Base-by-base conservation (phyloP, 1,140 invertebrate species). In the Scaptomyza pallida region DNA sequence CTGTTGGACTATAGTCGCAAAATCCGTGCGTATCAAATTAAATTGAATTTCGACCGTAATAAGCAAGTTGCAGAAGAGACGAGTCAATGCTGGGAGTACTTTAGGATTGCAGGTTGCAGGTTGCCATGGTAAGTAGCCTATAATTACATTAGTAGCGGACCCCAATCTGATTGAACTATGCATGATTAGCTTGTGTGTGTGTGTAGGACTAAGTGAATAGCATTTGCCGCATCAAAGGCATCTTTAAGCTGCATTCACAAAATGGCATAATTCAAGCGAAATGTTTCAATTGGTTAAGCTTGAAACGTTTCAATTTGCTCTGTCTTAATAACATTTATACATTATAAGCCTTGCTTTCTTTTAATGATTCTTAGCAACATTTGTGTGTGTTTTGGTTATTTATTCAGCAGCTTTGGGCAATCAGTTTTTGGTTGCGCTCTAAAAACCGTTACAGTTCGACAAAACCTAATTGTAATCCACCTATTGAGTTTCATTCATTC, bases 21-120 rank as follows among this genome's bases (percentile, higher is more conserved):
- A 86, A 86, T 86, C 81, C 59, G 70, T 78, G 77, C 82, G 82
- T 75, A 81, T 86, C 82, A 71, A 77, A 88, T 88, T 86, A 81
- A 86, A 86, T 86, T 86, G 81, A 77, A 81, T 88, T 80, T 81
- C 64, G 63, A 65, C 64, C 81, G 74, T 78, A 88, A 81, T 74
- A 88, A 88, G 74, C 77, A 72, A 65, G 60, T 72, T 56, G 44
- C 19, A 9, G 5, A 30, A 30, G 26, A 30, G 26, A 30, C 4
- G 26, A 30, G 26, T 43, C 52, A 50, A 43, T 40, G 21, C 62
- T 12, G 33, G 23, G 43, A 37, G 33, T n/a, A 37, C 4, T 37
- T 37, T 37, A 12, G n/a, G 12, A n/a, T n/a, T n/a, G n/a, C 5
- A 37, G 3, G 16, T 13, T 8, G 23, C 45, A 54, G 47, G 61